phyloP scores from a whole-genome alignment of 1,140 invertebrate genomes.

The Drosophila suzukii region DNA sequence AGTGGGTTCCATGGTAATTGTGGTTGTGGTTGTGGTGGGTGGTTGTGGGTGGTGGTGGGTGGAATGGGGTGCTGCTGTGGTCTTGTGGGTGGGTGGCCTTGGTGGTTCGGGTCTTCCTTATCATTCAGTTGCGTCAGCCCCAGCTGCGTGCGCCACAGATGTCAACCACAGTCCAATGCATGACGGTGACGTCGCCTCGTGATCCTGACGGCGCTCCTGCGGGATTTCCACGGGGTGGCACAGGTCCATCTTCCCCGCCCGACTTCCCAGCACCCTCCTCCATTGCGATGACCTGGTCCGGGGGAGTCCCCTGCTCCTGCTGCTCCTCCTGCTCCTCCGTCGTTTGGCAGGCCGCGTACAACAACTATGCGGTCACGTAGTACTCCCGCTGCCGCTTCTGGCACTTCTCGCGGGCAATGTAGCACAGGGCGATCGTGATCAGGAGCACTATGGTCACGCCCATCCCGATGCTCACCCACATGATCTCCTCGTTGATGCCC shows the following conservation, averaged over 20 bases:
- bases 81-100: slow-evolving; percentile 8
- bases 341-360: slow-evolving; percentile 64
- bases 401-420: slow-evolving; percentile 91
- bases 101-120: not conserved
- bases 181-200: slow-evolving; percentile 47
- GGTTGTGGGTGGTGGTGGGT: slow-evolving; percentile 7
- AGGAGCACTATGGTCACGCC: slow-evolving; percentile 92
- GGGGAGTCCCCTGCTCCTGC: no score
- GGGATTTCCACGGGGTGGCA: not conserved
- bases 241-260: not conserved
- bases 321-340: slow-evolving; percentile 2
- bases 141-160: slow-evolving; percentile 65
- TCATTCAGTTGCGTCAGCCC: slow-evolving; percentile 44
- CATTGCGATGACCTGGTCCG: slow-evolving; percentile 11
- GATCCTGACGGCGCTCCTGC: not conserved
- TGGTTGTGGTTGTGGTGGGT: slow-evolving; percentile 22
- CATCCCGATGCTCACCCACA: slow-evolving; percentile 94
- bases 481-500: slow-evolving; percentile 93
- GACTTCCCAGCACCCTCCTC: not conserved
- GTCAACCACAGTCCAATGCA: slow-evolving; percentile 65
- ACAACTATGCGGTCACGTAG: slow-evolving; percentile 88
- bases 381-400: slow-evolving; percentile 89
- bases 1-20: slow-evolving; percentile 14
- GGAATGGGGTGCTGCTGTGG: slow-evolving; percentile 43
- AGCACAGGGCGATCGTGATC: slow-evolving; percentile 92